Evolutionary conservation across 1,140 invertebrate genomes (phyloP), one percentile per base, ranked within the genome.

Genomic region (Ephestia elutella): DNA sequence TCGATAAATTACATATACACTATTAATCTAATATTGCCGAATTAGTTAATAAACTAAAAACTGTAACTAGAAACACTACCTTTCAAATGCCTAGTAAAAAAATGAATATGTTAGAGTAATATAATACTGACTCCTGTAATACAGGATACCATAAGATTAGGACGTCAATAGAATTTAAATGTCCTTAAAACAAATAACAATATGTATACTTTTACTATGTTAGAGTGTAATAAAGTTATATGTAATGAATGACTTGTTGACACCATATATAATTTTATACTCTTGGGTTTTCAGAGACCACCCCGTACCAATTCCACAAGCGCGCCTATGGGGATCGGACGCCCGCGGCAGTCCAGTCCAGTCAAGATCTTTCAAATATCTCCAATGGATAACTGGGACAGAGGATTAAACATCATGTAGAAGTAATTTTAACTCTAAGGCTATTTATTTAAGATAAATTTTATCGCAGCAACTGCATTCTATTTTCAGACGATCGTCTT

Each of bases 361-460:
- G 59, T 90, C 89, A 1, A 78, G 89, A 64, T 90, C 89, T 20
- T 90, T 90, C 70, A 89, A 89, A 63, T 90, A 90, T 64, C 80
- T 90, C 21, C 89, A 90, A 71, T 87, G 87, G 76, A 84, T 90
- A 51, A 90, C 89, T 11, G 89, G 89, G 21, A 90, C 89, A 18
- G 86, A 89, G 56, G 80, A 90, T 66, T 86, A 65, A 75, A 61
- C 49, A 13, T 18, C 19, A 10, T 32, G 30, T 59, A 50, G 51
- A 59, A 15, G 18, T 60, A 58, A 51, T 60, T 49, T 57, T 57
- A 64, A 64, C 58, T 49, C 49, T 62, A 54, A n/a, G 48, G 53
- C 55, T 55, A 60, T 57, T 57, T 61, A 51, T n/a, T 15, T 4
- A 30, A 30, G 28, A 63, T 48, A 53, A 3, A 25, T 53, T 53